Percentiles rank a stretch among this genome's conserved stretches.
Conservation (phyloP, 2,797 vertebrate species). For the Rhynchotus rufescens region DNA sequence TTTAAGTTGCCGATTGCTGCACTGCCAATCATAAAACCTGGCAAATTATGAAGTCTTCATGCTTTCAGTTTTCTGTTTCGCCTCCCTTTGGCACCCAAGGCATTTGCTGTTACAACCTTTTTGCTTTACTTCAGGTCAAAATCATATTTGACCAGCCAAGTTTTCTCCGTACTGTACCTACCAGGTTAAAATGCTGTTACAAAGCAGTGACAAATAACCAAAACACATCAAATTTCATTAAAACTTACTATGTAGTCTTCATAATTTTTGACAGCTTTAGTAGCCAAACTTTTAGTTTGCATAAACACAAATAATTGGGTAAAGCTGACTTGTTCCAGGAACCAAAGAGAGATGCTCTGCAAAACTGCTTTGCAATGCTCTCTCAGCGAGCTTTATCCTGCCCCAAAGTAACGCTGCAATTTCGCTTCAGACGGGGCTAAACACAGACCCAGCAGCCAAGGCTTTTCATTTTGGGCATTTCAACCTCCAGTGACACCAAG, state of each 20-base stretch:
- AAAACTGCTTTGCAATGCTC: not conserved
- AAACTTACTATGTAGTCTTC: not conserved
- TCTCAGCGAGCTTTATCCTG: not conserved
- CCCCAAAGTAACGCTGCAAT: not conserved
- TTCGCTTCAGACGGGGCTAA: not conserved
- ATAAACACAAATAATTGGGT: not conserved
- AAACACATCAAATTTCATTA: rapidly evolving
- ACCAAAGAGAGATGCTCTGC: rapidly evolving
- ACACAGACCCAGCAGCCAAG: rapidly evolving
- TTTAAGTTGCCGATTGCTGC: not conserved
- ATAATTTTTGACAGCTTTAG: not conserved
- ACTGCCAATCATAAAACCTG: not conserved
- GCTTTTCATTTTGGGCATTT: not conserved
- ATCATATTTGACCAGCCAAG: rapidly evolving
- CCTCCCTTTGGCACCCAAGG: not conserved
- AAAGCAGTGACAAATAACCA: rapidly evolving
- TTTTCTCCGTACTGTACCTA: not conserved
- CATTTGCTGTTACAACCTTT: not conserved
- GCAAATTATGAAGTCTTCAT: not conserved
- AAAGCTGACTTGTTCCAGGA: not conserved
- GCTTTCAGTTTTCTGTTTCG: not conserved
- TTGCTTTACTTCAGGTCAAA: not conserved
- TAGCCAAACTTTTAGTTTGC: no score
- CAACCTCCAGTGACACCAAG: not conserved
- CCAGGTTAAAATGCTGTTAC: not conserved